Conservation (phyloP, 2,888 invertebrate genomes). For the Syrista parreyssii region DNA sequence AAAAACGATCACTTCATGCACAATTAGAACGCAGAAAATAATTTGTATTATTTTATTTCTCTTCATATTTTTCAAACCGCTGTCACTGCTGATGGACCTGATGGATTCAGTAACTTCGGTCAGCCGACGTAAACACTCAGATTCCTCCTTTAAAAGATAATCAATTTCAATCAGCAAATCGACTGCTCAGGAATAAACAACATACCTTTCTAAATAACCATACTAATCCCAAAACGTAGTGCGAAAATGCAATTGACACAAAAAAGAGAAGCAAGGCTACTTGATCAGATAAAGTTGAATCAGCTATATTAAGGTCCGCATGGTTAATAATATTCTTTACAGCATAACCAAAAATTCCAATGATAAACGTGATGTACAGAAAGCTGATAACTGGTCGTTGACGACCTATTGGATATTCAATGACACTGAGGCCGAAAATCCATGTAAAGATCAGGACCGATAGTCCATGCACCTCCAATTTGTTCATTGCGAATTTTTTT, state of each 20-base stretch:
- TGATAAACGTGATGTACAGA: background rate
- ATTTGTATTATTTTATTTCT: background rate
- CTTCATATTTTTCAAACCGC: background rate
- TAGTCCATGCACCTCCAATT: background rate
- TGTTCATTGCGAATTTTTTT: background rate
- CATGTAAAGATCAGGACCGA: background rate
- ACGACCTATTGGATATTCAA: constrained; percentile 12
- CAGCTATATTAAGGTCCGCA: background rate
- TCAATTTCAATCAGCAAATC: background rate
- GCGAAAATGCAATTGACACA: background rate
- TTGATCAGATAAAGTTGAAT: accelerated
- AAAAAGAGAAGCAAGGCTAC: accelerated
- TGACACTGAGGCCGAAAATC: background rate
- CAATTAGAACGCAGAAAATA: background rate
- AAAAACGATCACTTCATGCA: too few relatives aligned
- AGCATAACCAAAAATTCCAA: background rate
- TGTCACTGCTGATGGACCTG: background rate
- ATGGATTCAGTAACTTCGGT: background rate
- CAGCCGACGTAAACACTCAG: background rate
- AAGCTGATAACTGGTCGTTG: background rate
- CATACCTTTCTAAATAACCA: background rate
- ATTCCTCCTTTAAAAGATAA: background rate
- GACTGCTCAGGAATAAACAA: background rate
- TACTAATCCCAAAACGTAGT: background rate
- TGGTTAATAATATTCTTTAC: accelerated